phyloP scores from a whole-genome alignment of 2,797 vertebrate genomes.

The Pelobates cultripes region DNA sequence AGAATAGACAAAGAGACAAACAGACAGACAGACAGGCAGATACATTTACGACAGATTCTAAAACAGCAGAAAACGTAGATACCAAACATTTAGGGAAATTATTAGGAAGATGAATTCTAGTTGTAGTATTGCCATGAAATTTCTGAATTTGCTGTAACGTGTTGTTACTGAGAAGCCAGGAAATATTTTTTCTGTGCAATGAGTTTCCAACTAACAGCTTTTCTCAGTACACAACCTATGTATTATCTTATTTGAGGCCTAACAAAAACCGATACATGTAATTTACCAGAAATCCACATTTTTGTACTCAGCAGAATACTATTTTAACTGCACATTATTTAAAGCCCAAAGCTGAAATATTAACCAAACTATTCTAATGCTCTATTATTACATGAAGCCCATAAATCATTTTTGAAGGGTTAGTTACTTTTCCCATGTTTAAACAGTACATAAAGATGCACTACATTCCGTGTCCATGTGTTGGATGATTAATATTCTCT shows the following conservation, averaged over 20 bases:
- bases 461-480: not conserved
- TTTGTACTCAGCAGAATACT: conserved; percentile 23
- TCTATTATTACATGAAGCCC: conserved; percentile 26
- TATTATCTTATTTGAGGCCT: conserved; percentile 5
- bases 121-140: no score
- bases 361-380: not conserved
- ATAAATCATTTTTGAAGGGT: not conserved
- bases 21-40: no score
- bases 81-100: no score
- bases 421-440: not conserved
- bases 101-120: no score
- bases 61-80: no score
- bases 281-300: conserved; percentile 17
- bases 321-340: conserved; percentile 21
- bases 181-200: no score
- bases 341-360: conserved; percentile 1
- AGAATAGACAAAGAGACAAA: no score
- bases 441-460: not conserved
- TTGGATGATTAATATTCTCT: not conserved
- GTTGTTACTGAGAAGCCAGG: no score
- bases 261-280: not conserved
- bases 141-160: no score
- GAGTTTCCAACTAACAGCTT: no score
- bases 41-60: no score
- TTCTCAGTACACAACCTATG: conserved; percentile 4